These are phyloP conservation scores for Crocidura indochinensis DNA, from an alignment of 2,797 vertebrate genomes.

Conservation along the genomic window DNA sequence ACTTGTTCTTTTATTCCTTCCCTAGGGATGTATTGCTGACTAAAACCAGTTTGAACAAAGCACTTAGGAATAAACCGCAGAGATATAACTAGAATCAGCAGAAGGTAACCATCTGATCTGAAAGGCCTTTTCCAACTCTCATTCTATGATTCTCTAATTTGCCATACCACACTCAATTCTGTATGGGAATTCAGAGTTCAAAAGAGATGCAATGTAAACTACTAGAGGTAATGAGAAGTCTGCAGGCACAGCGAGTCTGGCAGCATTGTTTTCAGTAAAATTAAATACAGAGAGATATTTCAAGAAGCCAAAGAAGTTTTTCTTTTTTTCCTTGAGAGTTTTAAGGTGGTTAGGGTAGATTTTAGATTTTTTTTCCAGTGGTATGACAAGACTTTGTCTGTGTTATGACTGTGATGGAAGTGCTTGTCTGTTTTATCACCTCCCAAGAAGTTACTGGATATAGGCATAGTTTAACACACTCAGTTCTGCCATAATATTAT, in stretches of 20 bases:
- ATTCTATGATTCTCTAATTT: slow-evolving; percentile 86
- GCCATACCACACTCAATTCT: slow-evolving; percentile 72
- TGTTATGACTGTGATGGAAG: slow-evolving; percentile 1
- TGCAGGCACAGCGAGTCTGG: slow-evolving; percentile 59
- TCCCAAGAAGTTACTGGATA: not conserved
- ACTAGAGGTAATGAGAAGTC: slow-evolving; percentile 82
- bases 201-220: slow-evolving; percentile 82
- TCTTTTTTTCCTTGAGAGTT: slow-evolving; percentile 54
- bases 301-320: slow-evolving; percentile 69
- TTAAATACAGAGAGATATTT: slow-evolving; percentile 81
- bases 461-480: slow-evolving; percentile 42
- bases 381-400: slow-evolving; percentile 65
- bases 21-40: slow-evolving; percentile 73
- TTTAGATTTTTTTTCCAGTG: slow-evolving; percentile 63
- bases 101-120: slow-evolving; percentile 81
- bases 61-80: slow-evolving; percentile 71
- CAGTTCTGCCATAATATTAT: slow-evolving; percentile 51
- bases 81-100: slow-evolving; percentile 79
- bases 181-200: slow-evolving; percentile 84
- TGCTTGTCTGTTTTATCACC: slow-evolving; percentile 55
- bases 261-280: slow-evolving; percentile 80
- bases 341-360: slow-evolving; percentile 60
- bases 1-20: slow-evolving; percentile 8
- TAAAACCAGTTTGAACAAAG: slow-evolving; percentile 80
- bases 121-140: slow-evolving; percentile 78